phyloP scores from a whole-genome alignment of 2,888 invertebrate genomes.

The Clistopyga incitator region DNA sequence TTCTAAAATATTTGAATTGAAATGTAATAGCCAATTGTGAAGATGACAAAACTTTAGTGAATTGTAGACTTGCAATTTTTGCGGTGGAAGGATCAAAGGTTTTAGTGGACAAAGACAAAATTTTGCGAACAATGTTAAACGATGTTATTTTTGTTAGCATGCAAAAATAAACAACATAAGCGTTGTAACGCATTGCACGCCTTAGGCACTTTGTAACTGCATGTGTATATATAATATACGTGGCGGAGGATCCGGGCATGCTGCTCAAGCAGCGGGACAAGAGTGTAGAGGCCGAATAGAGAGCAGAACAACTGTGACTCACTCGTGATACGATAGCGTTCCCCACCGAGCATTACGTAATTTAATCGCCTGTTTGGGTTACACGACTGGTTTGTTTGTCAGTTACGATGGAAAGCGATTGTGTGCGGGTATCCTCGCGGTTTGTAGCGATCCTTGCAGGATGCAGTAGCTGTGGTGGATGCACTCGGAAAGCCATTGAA shows the following conservation, averaged over 20 bases:
- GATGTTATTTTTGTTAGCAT: background rate
- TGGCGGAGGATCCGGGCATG: constrained; percentile 72
- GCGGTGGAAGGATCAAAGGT: background rate
- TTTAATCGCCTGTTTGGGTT: constrained; percentile 80
- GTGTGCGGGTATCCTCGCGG: constrained; percentile 26
- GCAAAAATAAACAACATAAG: background rate
- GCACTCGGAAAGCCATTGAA: constrained; percentile 3
- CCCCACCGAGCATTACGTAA: constrained; percentile 76
- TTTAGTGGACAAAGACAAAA: background rate
- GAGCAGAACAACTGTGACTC: constrained; percentile 73
- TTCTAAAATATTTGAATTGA: no score
- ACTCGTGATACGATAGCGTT: constrained; percentile 79
- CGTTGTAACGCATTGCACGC: background rate
- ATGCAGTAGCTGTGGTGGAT: background rate
- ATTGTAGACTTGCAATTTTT: background rate
- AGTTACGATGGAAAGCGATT: constrained; percentile 62
- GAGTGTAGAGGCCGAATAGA: constrained; percentile 45
- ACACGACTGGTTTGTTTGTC: constrained; percentile 75
- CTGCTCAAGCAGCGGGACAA: constrained; percentile 58
- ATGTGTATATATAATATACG: constrained; percentile 22
- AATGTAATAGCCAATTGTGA: no score
- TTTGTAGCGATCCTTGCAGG: background rate
- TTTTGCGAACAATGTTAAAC: background rate
- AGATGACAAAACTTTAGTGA: background rate
- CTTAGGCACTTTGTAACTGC: constrained; percentile 2